A percentile compares a stretch with the other conserved stretches of the same genome.
Evolutionary conservation across 2,888 invertebrate species (phyloP).

Genomic region (Tipula vernalis): DNA sequence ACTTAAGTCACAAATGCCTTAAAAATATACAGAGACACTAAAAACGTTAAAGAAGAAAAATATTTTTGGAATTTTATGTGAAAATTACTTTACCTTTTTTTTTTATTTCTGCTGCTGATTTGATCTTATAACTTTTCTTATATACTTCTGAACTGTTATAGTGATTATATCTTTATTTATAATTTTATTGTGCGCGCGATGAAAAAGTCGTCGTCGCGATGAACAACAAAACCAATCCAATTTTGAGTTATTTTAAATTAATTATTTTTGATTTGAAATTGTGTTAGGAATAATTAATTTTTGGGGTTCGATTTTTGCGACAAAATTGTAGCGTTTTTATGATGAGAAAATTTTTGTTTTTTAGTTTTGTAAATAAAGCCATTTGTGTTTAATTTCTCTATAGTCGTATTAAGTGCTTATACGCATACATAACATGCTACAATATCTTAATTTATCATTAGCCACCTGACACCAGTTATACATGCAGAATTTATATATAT

Average conservation of each 20-base stretch:
- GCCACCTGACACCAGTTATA: background rate
- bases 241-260: slow-evolving; percentile 4
- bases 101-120: background rate
- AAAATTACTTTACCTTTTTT: background rate
- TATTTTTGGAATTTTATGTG: background rate
- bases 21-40: background rate
- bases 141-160: background rate
- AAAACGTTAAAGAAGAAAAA: background rate
- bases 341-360: background rate
- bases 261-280: background rate
- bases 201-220: background rate
- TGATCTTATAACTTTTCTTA: background rate
- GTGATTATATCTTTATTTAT: background rate
- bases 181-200: background rate
- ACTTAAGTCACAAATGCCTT: background rate
- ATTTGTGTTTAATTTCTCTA: too few species aligned
- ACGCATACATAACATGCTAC: too few species aligned
- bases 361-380: background rate
- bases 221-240: background rate
- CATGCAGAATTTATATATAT: background rate
- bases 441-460: background rate
- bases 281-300: background rate
- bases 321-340: background rate
- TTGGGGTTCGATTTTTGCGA: background rate
- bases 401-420: too few species aligned